Percentiles rank a stretch among this genome's conserved stretches.
These are phyloP conservation scores for Ianthella basta DNA, from an alignment of 37 sponge, comb jelly and placozoan species.

Conservation along the genomic window DNA sequence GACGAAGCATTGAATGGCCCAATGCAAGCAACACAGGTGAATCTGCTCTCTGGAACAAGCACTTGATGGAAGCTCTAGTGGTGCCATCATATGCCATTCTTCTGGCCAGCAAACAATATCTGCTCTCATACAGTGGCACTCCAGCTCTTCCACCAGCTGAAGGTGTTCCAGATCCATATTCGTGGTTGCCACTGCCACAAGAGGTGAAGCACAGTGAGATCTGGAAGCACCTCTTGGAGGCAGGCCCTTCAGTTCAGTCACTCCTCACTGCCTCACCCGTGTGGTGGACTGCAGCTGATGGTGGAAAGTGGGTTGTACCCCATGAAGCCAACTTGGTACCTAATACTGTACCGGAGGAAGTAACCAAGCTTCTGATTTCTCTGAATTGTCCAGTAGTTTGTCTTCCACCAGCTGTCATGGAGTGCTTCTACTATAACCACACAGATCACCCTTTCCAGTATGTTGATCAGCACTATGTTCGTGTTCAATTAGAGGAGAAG, in stretches of 20 bases:
- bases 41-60: slow-evolving; percentile 76
- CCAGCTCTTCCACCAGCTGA: background rate
- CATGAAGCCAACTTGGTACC: slow-evolving; percentile 44
- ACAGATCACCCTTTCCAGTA: background rate
- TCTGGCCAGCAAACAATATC: slow-evolving; percentile 29
- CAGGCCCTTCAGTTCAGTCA: background rate
- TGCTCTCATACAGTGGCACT: slow-evolving; percentile 29
- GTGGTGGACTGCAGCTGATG: slow-evolving; percentile 51
- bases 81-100: slow-evolving; percentile 61
- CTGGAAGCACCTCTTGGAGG: slow-evolving; percentile 43
- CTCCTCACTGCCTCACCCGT: background rate
- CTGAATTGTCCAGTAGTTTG: slow-evolving; percentile 27
- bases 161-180: slow-evolving; percentile 49
- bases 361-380: slow-evolving; percentile 18
- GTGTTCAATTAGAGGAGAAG: slow-evolving; percentile 30
- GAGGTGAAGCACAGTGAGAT: slow-evolving; percentile 25
- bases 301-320: slow-evolving; percentile 53
- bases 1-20: slow-evolving; percentile 86
- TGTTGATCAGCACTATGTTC: background rate
- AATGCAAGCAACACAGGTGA: slow-evolving; percentile 57
- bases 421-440: background rate
- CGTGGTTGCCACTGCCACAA: slow-evolving; percentile 53
- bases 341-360: slow-evolving; percentile 1
- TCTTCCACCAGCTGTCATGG: slow-evolving; percentile 30
- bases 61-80: slow-evolving; percentile 39